These are phyloP conservation scores for Tetrao urogallus DNA, from an alignment of 2,113 vertebrate genomes.

Conservation along the genomic window DNA sequence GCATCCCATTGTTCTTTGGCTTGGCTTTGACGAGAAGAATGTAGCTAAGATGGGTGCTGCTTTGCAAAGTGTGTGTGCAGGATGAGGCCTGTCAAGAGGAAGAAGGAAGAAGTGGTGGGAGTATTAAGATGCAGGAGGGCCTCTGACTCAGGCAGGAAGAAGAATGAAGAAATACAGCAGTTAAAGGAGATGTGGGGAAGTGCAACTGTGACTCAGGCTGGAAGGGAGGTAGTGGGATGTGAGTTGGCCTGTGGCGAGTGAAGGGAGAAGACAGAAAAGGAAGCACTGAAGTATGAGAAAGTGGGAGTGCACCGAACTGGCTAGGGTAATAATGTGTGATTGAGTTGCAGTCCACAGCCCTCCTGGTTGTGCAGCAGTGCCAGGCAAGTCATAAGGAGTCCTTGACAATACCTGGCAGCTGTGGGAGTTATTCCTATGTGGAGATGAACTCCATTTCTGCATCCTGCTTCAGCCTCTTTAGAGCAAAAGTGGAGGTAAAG, in stretches of 20 bases:
- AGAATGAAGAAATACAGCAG: slow-evolving; percentile 59
- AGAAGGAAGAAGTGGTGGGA: slow-evolving; percentile 37
- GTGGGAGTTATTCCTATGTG: background rate
- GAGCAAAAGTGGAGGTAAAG: background rate
- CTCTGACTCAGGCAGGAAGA: slow-evolving; percentile 69
- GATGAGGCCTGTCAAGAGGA: slow-evolving; percentile 10
- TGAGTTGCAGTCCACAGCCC: background rate
- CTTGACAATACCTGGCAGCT: background rate
- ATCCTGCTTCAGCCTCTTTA: background rate
- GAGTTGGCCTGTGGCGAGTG: rapidly evolving
- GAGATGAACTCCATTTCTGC: background rate
- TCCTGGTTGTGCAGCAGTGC: background rate
- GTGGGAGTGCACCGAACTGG: background rate
- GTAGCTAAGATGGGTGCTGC: background rate
- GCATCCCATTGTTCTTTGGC: background rate
- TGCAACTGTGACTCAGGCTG: slow-evolving; percentile 57
- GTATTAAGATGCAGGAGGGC: slow-evolving; percentile 24
- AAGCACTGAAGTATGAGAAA: background rate
- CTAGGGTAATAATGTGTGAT: background rate
- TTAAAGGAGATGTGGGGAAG: slow-evolving; percentile 47
- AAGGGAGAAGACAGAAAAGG: background rate
- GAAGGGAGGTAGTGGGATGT: slow-evolving; percentile 1
- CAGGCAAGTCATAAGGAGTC: background rate
- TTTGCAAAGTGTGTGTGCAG: background rate
- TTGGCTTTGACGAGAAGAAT: background rate